Evolutionary conservation across 2,113 vertebrate species (phyloP).

Genomic region (Neotoma lepida): DNA sequence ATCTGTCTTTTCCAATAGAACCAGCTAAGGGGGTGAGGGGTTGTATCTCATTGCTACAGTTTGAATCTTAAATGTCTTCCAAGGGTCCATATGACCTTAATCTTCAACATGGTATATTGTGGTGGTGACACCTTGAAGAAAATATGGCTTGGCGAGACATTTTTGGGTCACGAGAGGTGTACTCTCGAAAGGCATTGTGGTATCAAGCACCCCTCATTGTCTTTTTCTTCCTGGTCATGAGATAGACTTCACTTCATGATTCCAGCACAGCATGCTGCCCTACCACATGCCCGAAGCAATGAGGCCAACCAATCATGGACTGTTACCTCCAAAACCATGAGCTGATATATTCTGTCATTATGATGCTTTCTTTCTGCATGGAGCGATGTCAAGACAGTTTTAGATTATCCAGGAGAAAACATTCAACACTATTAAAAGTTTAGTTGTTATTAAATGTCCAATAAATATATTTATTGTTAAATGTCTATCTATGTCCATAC

Average conservation of each 20-base stretch:
- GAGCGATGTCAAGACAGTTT: constrained; percentile 15
- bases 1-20: neutral
- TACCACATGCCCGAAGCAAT: neutral
- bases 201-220: neutral
- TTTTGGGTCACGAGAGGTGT: neutral
- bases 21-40: neutral
- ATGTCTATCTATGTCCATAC: neutral
- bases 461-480: neutral
- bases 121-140: neutral
- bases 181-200: neutral
- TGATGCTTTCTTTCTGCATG: neutral
- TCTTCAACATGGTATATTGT: neutral
- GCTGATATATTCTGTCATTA: neutral
- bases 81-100: neutral
- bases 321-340: neutral
- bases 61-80: neutral
- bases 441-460: constrained; percentile 1
- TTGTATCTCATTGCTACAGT: neutral
- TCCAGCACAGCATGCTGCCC: neutral
- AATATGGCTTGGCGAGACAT: neutral
- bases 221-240: neutral
- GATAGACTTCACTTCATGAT: neutral
- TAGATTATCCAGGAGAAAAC: neutral
- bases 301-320: neutral
- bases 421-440: neutral